These are phyloP conservation scores for Apoda limacodes DNA, from an alignment of 2,888 invertebrate genomes.

Conservation along the genomic window DNA sequence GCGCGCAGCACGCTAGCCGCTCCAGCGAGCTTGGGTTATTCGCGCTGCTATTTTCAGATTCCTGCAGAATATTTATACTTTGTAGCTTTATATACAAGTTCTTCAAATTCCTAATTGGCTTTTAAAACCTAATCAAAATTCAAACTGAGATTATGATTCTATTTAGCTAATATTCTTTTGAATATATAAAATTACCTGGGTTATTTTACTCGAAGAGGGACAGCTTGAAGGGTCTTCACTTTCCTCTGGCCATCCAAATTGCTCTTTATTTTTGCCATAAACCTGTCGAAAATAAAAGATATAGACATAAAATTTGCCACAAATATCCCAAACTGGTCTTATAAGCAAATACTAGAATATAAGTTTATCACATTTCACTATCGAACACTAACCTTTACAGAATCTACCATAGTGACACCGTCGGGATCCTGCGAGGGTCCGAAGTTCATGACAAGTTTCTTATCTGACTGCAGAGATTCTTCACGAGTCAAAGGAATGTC, in stretches of 20 bases:
- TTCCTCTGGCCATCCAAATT: constrained; percentile 98
- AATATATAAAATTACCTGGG: constrained; percentile 34
- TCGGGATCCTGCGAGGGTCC: constrained; percentile 89
- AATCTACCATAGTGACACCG: constrained; percentile 93
- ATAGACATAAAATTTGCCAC: constrained; percentile 12
- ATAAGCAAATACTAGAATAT: not conserved
- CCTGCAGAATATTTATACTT: no score
- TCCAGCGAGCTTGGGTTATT: constrained; percentile 57
- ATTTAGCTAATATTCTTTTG: no score
- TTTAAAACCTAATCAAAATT: not conserved
- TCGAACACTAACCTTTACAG: constrained; percentile 78
- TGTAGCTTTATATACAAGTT: no score
- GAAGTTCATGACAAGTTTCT: constrained; percentile 85
- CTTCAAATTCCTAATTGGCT: no score
- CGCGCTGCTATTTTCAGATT: constrained; percentile 37
- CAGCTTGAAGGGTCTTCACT: constrained; percentile 78
- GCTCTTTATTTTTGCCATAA: constrained; percentile 95
- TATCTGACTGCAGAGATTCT: constrained; percentile 92
- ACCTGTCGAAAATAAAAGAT: no score
- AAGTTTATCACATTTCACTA: no score
- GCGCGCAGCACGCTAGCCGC: constrained; percentile 53
- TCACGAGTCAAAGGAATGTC: constrained; percentile 95
- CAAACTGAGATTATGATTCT: not conserved
- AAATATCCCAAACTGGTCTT: not conserved
- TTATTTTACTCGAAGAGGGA: constrained; percentile 53